Percentiles rank a stretch among this genome's conserved stretches.
phyloP scores from a whole-genome alignment of 2,888 invertebrate species.

The Leucophenga maculata region DNA sequence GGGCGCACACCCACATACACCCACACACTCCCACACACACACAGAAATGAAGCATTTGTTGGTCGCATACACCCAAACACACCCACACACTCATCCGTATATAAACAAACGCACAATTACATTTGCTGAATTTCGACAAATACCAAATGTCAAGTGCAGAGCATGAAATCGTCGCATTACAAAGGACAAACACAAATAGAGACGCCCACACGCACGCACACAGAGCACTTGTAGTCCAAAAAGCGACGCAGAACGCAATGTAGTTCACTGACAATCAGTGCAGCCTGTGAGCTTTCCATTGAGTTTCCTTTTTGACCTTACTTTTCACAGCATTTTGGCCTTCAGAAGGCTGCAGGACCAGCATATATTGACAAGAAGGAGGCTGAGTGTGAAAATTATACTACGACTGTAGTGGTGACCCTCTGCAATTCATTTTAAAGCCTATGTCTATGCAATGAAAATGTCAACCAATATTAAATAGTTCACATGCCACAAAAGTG shows the following conservation, averaged over 20 bases:
- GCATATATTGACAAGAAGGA: too few species aligned
- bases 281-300: too few species aligned
- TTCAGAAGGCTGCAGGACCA: too few species aligned
- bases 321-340: too few species aligned
- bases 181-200: constrained; percentile 27
- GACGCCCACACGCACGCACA: neutral
- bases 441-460: too few species aligned
- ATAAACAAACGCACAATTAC: constrained; percentile 5
- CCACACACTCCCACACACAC: constrained; percentile 11
- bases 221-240: neutral
- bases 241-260: too few species aligned
- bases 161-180: constrained; percentile 56
- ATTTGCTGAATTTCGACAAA: constrained; percentile 41
- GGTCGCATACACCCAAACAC: constrained; percentile 19
- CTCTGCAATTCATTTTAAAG: too few species aligned
- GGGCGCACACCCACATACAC: neutral
- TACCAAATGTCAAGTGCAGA: constrained; percentile 61
- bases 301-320: too few species aligned
- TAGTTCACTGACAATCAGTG: constrained; percentile 4
- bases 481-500: too few species aligned
- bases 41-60: neutral
- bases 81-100: neutral
- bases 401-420: too few species aligned
- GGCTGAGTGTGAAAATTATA: neutral
- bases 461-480: too few species aligned